These are phyloP conservation scores for Cossypha dichroa DNA, from an alignment of 2,797 vertebrate species.

Conservation along the genomic window DNA sequence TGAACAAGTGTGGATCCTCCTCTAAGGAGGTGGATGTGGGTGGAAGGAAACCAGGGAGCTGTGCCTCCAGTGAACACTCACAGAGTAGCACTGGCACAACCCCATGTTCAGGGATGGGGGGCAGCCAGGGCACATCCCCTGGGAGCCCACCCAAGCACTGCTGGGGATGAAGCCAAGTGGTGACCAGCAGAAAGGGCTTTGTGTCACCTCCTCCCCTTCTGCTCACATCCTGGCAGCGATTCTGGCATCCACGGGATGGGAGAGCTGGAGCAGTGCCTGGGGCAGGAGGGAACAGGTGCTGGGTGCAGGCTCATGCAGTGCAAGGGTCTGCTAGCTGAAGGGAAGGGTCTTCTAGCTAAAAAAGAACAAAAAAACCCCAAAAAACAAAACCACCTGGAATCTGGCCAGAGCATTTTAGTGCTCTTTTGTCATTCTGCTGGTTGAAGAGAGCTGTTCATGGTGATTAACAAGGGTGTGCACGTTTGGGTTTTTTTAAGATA, in stretches of 20 bases:
- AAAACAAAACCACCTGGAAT: neutral
- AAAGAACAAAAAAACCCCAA: neutral
- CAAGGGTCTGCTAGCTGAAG: neutral
- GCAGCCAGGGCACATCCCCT: neutral
- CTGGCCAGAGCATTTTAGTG: slow-evolving; percentile 31
- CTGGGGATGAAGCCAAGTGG: neutral
- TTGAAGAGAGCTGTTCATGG: slow-evolving; percentile 21
- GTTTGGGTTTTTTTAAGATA: neutral
- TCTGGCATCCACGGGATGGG: fast-evolving
- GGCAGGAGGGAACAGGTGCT: neutral
- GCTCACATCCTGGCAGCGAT: fast-evolving
- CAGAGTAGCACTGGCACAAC: neutral
- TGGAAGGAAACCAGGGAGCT: neutral
- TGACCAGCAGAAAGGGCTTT: neutral
- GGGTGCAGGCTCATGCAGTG: neutral
- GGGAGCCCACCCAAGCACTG: neutral
- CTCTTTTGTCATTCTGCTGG: slow-evolving; percentile 49
- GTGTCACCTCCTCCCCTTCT: neutral
- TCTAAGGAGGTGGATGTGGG: neutral
- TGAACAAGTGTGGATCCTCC: neutral
- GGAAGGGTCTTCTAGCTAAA: neutral
- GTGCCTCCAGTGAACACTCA: neutral
- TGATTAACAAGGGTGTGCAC: slow-evolving; percentile 24
- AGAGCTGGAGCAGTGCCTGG: neutral
- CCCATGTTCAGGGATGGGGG: fast-evolving